A percentile compares a stretch with the other conserved stretches of the same genome.
Evolutionary conservation across 2,113 vertebrate genomes (phyloP).

Genomic region (Hippocampus mohnikei): DNA sequence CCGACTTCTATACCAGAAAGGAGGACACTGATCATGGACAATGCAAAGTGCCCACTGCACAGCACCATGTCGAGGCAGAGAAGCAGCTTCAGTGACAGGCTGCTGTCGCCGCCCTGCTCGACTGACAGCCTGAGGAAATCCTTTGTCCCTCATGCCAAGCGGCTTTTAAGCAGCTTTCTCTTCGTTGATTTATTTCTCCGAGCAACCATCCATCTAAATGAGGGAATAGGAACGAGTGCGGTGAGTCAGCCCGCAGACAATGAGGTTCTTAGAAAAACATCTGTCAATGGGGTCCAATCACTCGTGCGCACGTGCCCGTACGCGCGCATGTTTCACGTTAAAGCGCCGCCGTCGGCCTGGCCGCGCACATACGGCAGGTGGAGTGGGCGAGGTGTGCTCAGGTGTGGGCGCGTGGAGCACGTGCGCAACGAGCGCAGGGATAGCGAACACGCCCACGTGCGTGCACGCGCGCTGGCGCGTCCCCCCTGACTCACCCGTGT

Average conservation of each 20-base stretch:
- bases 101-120: too few relatives aligned
- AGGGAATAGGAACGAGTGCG: slow-evolving; percentile 5
- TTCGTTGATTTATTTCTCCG: not conserved
- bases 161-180: not conserved
- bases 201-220: not conserved
- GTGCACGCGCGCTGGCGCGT: slow-evolving; percentile 44
- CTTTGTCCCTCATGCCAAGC: too few relatives aligned
- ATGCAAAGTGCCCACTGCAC: too few relatives aligned
- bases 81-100: too few relatives aligned
- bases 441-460: slow-evolving; percentile 53
- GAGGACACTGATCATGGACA: too few relatives aligned
- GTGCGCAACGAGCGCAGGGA: slow-evolving; percentile 62
- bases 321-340: not conserved
- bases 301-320: not conserved
- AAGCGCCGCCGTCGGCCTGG: slow-evolving; percentile 41
- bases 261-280: slow-evolving; percentile 5
- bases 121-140: too few relatives aligned
- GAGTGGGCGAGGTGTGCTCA: slow-evolving; percentile 60
- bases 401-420: slow-evolving; percentile 60
- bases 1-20: too few relatives aligned
- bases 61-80: too few relatives aligned
- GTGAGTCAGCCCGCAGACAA: slow-evolving; percentile 56
- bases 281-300: slow-evolving; percentile 5
- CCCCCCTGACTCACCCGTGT: slow-evolving; percentile 70
- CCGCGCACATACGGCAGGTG: slow-evolving; percentile 39